Conservation (phyloP, 2,113 vertebrate species). For the Nesogale talazaci region DNA sequence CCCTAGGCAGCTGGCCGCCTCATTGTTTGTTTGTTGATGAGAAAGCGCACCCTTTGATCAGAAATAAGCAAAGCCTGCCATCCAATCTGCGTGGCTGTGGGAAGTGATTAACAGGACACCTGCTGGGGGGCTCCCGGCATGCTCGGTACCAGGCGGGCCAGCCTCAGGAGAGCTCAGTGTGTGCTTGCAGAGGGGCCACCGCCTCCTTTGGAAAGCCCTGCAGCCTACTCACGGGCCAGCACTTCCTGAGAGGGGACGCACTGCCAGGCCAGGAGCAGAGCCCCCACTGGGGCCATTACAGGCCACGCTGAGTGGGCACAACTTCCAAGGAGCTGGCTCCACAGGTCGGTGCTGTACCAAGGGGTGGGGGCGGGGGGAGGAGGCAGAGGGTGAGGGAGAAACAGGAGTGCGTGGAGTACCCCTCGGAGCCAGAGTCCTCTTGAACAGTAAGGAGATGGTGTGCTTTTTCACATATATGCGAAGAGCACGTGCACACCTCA, state of each 20-base stretch:
- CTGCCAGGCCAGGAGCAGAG: background rate
- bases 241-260: constrained; percentile 17
- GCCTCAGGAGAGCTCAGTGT: background rate
- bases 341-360: background rate
- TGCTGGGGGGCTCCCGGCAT: accelerated
- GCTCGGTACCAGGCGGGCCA: background rate
- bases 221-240: background rate
- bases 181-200: background rate
- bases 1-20: background rate
- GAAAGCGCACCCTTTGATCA: constrained; percentile 18
- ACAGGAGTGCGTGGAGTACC: background rate
- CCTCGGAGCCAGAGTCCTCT: background rate
- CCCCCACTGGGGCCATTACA: background rate
- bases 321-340: background rate
- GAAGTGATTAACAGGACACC: background rate
- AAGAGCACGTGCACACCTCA: background rate
- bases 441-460: background rate
- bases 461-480: background rate
- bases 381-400: background rate
- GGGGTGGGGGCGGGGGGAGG: background rate
- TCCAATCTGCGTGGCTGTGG: constrained; percentile 1
- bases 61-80: constrained; percentile 64
- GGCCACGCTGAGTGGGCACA: accelerated
- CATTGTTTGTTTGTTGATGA: constrained; percentile 40
- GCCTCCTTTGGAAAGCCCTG: constrained; percentile 53